These are phyloP conservation scores for Schizaphis graminum DNA, from an alignment of 2,888 invertebrate genomes.

Conservation along the genomic window DNA sequence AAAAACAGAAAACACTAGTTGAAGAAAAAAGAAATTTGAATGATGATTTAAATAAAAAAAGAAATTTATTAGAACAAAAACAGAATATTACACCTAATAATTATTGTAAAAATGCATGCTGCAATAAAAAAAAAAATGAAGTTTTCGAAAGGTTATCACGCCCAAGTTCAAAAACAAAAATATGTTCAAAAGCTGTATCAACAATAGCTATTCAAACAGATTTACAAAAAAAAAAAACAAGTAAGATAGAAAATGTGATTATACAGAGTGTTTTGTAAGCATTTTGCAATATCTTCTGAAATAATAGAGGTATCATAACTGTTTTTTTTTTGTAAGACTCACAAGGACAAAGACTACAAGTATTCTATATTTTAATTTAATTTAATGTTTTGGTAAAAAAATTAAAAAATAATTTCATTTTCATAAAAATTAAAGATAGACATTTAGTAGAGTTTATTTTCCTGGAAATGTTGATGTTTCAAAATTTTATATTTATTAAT, in stretches of 20 bases:
- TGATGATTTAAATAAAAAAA: background rate
- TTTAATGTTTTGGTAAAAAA: no score
- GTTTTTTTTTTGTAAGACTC: no score
- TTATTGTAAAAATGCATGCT: background rate
- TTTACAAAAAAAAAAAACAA: background rate
- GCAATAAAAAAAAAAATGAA: conserved; percentile 15
- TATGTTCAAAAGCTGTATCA: conserved; percentile 52
- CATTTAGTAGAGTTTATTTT: no score
- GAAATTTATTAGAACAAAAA: conserved; percentile 16
- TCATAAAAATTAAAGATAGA: no score
- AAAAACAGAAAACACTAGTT: conserved; percentile 18
- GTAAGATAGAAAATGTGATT: conserved; percentile 12
- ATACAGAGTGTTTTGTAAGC: no score
- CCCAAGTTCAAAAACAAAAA: conserved; percentile 36
- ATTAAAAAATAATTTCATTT: no score
- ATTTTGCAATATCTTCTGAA: no score
- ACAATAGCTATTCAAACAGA: conserved; percentile 55
- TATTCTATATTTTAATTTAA: no score
- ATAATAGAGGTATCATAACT: no score
- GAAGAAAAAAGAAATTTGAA: background rate
- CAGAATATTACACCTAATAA: background rate
- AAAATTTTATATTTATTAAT: no score
- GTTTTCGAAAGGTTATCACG: conserved; percentile 55
- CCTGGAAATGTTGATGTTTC: no score
- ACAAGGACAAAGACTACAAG: no score